Evolutionary conservation across 2,113 vertebrate species (phyloP), one percentile per base, ranked within the genome.

Genomic region (Ploceus nigricollis): DNA sequence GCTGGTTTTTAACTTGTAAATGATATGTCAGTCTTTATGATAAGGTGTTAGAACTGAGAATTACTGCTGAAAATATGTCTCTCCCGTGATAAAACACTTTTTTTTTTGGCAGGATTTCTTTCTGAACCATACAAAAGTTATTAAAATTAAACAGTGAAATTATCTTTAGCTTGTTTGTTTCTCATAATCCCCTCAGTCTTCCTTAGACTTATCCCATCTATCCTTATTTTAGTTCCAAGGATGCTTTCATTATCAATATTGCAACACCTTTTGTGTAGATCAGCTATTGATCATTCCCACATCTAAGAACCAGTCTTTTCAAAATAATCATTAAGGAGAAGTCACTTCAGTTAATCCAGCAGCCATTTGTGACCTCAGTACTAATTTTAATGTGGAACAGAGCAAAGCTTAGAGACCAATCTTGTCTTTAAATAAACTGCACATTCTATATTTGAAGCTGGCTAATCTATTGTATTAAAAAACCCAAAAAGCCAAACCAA

Each of bases 261-360:
- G 44, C 8, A 84, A 17, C 39, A 37, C 14, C 7, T 27, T 37
- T 54, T 51, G 10, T 61, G 20, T 28, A 58, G 35, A 14, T 44
- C 31, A 13, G 35, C 27, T 79, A 15, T 61, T 88, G 85, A 64
- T 87, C 65, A 35, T 86, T 83, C 35, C 58, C 14, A 35, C 2
- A 5, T 73, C 60, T 71, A 44, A 81, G 48, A 94, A 37, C 25
- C 56, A 76, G 16, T 40, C 60, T 57, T 18, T 57, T 77, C 54
- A 54, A 86, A 88, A 87, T 40, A 66, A 42, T 39, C 71, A 28
- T 78, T 89, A 40, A 72, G 57, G 31, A 66, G 37, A 88, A 89
- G 35, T 84, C 60, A 23, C 44, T 90, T 71, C 22, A 77, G 2
- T 91, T 91, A 82, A 82, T 89, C 10, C 70, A 75, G 53, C 73